A percentile compares a stretch with the other conserved stretches of the same genome.
phyloP scores from a whole-genome alignment of 2,797 vertebrate genomes.

The Sylvilagus floridanus region DNA sequence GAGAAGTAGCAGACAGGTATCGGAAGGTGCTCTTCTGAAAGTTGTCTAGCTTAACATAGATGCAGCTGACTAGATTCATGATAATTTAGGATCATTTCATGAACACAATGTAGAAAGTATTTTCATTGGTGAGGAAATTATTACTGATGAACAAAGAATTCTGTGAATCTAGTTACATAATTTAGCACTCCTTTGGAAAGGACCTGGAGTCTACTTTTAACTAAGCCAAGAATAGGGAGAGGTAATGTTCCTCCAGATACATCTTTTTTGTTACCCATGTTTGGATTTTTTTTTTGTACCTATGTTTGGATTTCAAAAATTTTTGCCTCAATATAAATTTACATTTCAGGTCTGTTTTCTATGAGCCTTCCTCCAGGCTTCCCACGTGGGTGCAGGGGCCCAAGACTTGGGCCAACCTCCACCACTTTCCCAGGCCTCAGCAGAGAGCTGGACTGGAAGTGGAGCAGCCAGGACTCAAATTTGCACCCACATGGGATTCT shows the following conservation, averaged over 20 bases:
- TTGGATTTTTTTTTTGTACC: no score
- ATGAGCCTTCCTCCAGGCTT: no score
- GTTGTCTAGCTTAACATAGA: background rate
- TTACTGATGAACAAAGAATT: background rate
- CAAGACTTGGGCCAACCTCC: no score
- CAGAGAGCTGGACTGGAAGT: no score
- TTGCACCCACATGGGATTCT: no score
- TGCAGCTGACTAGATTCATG: no score
- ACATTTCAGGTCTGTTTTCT: no score
- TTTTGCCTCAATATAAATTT: no score
- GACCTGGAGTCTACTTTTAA: background rate
- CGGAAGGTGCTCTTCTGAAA: background rate
- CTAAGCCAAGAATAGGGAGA: background rate
- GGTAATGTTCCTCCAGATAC: background rate
- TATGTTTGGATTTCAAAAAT: no score
- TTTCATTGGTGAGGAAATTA: background rate
- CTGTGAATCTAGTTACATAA: background rate
- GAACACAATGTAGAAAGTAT: background rate
- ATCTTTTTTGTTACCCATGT: background rate
- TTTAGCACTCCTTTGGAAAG: background rate
- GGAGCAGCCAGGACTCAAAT: no score
- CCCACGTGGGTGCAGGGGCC: no score
- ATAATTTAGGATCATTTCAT: background rate
- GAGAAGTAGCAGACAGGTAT: background rate
- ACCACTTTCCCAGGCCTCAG: no score